Evolutionary conservation across 2,113 vertebrate species (phyloP), one percentile per base, ranked within the genome.

Genomic region (Rhinopomastus cyanomelas): DNA sequence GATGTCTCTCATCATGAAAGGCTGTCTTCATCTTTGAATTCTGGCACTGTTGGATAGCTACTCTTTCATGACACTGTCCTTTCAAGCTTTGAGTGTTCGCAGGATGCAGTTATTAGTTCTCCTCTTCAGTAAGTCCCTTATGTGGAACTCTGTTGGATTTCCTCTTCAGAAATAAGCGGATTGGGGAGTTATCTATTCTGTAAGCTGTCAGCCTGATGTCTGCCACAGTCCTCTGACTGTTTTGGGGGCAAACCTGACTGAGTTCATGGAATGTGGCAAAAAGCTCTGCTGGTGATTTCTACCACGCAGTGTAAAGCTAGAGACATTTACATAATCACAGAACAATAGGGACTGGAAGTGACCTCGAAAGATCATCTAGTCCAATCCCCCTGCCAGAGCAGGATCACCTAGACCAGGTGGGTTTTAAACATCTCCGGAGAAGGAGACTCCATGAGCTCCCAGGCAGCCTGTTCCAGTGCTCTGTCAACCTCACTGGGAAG

Each of bases 81-180:
- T 93, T 94, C 73, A 94, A 89, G 75, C 67, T 89, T 79, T 65
- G 76, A 30, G 42, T 93, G 48, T 88, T 96, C 12, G 0, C 62
- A 81, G 91, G 81, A 96, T 88, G 74, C 55, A 76, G 37, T 92
- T 94, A 57, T 11, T 91, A 39, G 36, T 68, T 93, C 46, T 87
- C 3, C 51, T 69, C 42, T 72, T 93, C 29, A 52, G 0, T 55
- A 66, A 73, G 36, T 67, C 57, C 66, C 46, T 84, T 60, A 61
- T 61, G 68, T 84, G 74, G 48, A 52, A 71, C 36, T 75, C 39
- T 0, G 0, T 25, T 66, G 64, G 48, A 79, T 93, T 93, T 94
- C 78, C 39, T 68, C 39, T 84, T 81, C 1, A 4, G 53, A 86
- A 73, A 11, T 23, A 46, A 39, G 39, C 1, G 0, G 30, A 71